Conservation (phyloP, 92 coral and sea anemone genomes). For the Phenganax stokvisi region DNA sequence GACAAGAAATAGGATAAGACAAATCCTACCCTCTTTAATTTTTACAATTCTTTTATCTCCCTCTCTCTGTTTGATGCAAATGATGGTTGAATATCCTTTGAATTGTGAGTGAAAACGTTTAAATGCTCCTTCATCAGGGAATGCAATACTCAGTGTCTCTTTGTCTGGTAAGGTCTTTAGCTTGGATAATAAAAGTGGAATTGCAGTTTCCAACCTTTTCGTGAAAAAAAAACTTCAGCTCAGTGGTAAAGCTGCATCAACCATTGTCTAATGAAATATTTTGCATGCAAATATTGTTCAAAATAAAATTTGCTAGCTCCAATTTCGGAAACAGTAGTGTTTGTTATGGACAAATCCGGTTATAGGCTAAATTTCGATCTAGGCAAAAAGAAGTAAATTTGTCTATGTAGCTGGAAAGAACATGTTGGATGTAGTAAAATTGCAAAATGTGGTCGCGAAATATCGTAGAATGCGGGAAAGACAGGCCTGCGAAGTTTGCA, state of each 20-base stretch:
- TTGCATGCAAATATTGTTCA: background rate
- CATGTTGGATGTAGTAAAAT: too few relatives aligned
- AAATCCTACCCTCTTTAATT: slow-evolving; percentile 78
- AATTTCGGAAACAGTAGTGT: too few relatives aligned
- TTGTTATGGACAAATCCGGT: too few relatives aligned
- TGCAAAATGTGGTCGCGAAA: too few relatives aligned
- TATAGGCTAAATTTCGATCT: too few relatives aligned
- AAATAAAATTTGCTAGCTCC: background rate
- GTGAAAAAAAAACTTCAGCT: background rate
- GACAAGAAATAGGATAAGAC: background rate
- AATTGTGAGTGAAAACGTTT: slow-evolving; percentile 87
- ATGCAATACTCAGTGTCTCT: slow-evolving; percentile 70
- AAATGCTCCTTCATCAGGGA: slow-evolving; percentile 94
- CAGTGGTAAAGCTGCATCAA: background rate
- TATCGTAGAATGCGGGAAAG: too few relatives aligned
- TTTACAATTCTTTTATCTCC: slow-evolving; percentile 73
- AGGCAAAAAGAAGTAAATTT: too few relatives aligned
- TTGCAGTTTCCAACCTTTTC: slow-evolving; percentile 78
- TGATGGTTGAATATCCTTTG: slow-evolving; percentile 65
- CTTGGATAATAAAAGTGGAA: slow-evolving; percentile 77
- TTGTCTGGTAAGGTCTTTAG: slow-evolving; percentile 37
- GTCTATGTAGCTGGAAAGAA: too few relatives aligned
- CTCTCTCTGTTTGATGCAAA: slow-evolving; percentile 79
- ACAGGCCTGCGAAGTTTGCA: too few relatives aligned
- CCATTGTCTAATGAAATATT: too few relatives aligned